phyloP scores from a whole-genome alignment of 1,140 invertebrate species.

The Zaprionus davidi region DNA sequence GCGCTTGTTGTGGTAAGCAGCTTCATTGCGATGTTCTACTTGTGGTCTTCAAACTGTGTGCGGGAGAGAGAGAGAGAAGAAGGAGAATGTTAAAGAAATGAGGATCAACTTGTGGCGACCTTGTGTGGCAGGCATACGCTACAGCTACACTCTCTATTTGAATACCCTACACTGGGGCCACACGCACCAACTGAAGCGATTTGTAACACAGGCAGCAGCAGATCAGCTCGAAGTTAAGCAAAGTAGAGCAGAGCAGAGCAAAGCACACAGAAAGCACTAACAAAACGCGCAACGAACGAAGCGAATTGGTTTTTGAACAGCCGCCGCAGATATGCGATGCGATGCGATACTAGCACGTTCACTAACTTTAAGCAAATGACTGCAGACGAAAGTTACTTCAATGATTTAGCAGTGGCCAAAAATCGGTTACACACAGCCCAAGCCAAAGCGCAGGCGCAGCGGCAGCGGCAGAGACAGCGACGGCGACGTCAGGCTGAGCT shows the following conservation, averaged over 20 bases:
- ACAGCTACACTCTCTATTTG: background rate
- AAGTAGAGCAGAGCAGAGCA: background rate
- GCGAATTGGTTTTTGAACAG: constrained; percentile 40
- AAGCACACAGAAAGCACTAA: constrained; percentile 4
- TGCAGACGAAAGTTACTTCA: constrained; percentile 84
- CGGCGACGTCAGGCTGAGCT: background rate
- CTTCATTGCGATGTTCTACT: constrained; percentile 44
- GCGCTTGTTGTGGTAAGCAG: constrained; percentile 51
- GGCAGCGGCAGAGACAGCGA: constrained; percentile 17
- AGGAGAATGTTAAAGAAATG: background rate
- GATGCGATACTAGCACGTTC: constrained; percentile 83
- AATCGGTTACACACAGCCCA: constrained; percentile 76
- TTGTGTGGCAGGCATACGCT: background rate
- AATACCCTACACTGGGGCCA: constrained; percentile 1
- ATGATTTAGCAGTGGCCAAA: constrained; percentile 84
- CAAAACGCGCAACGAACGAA: constrained; percentile 11
- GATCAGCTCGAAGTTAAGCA: background rate
- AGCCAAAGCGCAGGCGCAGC: constrained; percentile 47
- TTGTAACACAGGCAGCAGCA: background rate
- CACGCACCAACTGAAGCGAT: constrained; percentile 5
- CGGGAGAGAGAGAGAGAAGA: background rate
- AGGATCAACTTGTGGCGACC: background rate
- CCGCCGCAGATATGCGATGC: constrained; percentile 58
- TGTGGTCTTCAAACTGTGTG: background rate
- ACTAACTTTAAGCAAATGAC: constrained; percentile 84